A percentile compares a stretch with the other conserved stretches of the same genome.
These are phyloP conservation scores for Caenorhabditis brenneri DNA, from an alignment of 1,140 invertebrate genomes.

Conservation along the genomic window DNA sequence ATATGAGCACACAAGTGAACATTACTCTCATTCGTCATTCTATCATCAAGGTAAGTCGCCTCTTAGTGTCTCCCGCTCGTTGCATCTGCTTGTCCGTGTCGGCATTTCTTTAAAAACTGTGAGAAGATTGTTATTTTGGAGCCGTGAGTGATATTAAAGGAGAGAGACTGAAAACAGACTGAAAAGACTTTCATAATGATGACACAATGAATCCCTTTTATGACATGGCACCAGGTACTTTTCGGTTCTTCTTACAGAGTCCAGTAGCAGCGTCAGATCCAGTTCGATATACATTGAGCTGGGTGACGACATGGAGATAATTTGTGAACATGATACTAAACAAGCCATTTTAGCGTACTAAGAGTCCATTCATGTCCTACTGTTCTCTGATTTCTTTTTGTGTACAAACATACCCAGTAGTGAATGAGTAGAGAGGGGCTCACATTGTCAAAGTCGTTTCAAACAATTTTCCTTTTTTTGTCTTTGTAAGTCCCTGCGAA, in stretches of 20 bases:
- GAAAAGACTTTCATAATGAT: background rate
- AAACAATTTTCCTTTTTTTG: background rate
- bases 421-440: conserved; percentile 40
- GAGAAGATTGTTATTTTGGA: background rate
- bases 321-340: conserved; percentile 38
- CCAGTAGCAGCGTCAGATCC: conserved; percentile 40
- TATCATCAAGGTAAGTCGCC: conserved; percentile 32
- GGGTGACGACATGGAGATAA: conserved; percentile 38
- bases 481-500: conserved; percentile 22
- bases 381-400: conserved; percentile 17
- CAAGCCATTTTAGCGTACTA: conserved; percentile 26
- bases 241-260: conserved; percentile 33
- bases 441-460: conserved; percentile 38
- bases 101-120: conserved; percentile 4
- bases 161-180: background rate
- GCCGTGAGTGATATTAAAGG: conserved; percentile 2
- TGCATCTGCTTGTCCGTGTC: conserved; percentile 37
- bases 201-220: background rate
- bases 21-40: conserved; percentile 13
- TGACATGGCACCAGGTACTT: conserved; percentile 17
- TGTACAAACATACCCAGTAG: background rate
- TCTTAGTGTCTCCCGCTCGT: conserved; percentile 11
- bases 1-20: conserved; percentile 33
- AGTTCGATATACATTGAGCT: conserved; percentile 43
- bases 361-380: background rate